These are phyloP conservation scores for Netelia melanura DNA, from an alignment of 2,888 invertebrate species.

Conservation along the genomic window DNA sequence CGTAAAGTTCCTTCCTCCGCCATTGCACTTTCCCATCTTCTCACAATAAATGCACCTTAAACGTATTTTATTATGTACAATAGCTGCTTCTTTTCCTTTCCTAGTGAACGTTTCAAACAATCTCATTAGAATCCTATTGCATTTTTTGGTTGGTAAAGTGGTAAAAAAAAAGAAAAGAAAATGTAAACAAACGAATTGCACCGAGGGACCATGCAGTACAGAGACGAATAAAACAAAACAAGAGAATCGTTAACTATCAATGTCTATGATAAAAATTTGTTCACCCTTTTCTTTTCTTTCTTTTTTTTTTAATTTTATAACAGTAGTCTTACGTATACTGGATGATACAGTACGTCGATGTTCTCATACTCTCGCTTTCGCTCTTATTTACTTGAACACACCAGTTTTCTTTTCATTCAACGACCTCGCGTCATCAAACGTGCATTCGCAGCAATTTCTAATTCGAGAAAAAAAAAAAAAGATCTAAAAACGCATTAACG, in stretches of 20 bases:
- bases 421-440: constrained; percentile 48
- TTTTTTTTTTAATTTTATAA: constrained; percentile 31
- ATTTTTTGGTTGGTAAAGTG: constrained; percentile 73
- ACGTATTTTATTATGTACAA: constrained; percentile 76
- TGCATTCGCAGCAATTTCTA: constrained; percentile 50
- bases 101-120: constrained; percentile 66
- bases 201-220: constrained; percentile 71
- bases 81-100: constrained; percentile 67
- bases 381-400: constrained; percentile 56
- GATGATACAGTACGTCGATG: constrained; percentile 48
- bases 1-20: constrained; percentile 75
- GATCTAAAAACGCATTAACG: constrained; percentile 56
- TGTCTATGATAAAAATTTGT: constrained; percentile 57
- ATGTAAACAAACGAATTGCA: constrained; percentile 73
- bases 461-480: constrained; percentile 27
- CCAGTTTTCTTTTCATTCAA: constrained; percentile 43
- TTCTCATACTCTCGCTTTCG: constrained; percentile 37
- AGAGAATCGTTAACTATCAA: constrained; percentile 49
- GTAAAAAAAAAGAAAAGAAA: constrained; percentile 57
- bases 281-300: constrained; percentile 29
- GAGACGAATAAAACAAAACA: constrained; percentile 38
- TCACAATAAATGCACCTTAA: constrained; percentile 83
- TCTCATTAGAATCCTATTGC: constrained; percentile 71
- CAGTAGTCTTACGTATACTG: constrained; percentile 58
- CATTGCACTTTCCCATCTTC: constrained; percentile 84